These are phyloP conservation scores for Tanytarsus gracilentus DNA, from an alignment of 2,888 invertebrate genomes.

Conservation along the genomic window DNA sequence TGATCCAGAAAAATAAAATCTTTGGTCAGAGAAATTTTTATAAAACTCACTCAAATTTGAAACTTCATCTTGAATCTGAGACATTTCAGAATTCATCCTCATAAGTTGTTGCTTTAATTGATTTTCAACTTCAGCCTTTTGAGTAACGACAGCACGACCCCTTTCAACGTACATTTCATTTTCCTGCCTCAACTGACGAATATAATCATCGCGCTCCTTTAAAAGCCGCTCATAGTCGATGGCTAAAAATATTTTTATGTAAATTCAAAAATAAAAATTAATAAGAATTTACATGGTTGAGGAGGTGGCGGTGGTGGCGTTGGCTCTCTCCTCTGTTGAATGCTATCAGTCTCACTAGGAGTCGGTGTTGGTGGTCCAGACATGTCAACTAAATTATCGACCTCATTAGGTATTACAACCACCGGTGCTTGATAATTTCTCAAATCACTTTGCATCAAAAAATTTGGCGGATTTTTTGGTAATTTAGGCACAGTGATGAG, in stretches of 20 bases:
- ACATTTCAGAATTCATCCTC: slow-evolving; percentile 36
- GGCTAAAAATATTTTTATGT: not conserved
- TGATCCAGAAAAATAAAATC: no score
- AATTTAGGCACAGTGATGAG: slow-evolving; percentile 86
- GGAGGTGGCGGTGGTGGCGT: slow-evolving; percentile 39
- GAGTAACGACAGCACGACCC: slow-evolving; percentile 36
- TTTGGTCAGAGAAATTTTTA: no score
- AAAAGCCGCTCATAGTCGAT: slow-evolving; percentile 38
- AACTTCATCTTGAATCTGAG: slow-evolving; percentile 36
- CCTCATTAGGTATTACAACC: slow-evolving; percentile 65
- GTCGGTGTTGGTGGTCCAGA: slow-evolving; percentile 34
- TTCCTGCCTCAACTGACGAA: slow-evolving; percentile 71
- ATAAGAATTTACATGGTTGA: slow-evolving; percentile 36
- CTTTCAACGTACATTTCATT: slow-evolving; percentile 56
- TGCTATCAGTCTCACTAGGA: no score
- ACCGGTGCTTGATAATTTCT: slow-evolving; percentile 91
- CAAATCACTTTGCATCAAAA: slow-evolving; percentile 80
- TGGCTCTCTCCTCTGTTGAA: slow-evolving; percentile 40
- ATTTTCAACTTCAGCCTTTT: slow-evolving; percentile 29
- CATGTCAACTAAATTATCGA: slow-evolving; percentile 40
- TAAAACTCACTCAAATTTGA: slow-evolving; percentile 34
- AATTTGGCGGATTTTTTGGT: slow-evolving; percentile 92
- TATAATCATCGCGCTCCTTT: slow-evolving; percentile 60
- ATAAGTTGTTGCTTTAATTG: slow-evolving; percentile 35
- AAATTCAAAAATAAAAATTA: not conserved